Conservation (phyloP, 2,113 vertebrate genomes). For the Calyptomena viridis region DNA sequence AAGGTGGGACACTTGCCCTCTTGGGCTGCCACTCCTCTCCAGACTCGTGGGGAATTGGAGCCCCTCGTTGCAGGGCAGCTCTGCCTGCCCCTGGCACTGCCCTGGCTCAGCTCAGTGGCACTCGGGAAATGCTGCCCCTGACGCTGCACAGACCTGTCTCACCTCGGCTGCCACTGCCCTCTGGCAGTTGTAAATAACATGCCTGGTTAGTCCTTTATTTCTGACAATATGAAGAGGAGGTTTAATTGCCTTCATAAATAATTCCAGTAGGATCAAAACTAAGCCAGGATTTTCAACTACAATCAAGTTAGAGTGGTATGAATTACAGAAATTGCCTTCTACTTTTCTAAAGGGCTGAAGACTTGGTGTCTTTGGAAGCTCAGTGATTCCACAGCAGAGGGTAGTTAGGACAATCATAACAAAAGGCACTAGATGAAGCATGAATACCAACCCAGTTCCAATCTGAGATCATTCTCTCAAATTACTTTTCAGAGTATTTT, state of each 20-base stretch:
- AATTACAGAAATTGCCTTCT: not conserved
- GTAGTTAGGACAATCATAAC: not conserved
- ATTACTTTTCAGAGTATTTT: not conserved
- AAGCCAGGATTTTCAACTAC: not conserved
- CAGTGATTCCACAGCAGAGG: not conserved
- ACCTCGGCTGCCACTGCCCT: rapidly evolving
- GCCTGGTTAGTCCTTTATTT: not conserved
- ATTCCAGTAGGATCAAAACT: not conserved
- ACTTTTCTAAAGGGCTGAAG: not conserved
- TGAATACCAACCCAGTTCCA: not conserved
- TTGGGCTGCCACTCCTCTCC: not conserved
- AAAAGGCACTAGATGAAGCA: not conserved
- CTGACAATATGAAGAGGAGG: not conserved
- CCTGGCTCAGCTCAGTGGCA: not conserved
- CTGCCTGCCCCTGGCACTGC: rapidly evolving
- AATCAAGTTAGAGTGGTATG: not conserved
- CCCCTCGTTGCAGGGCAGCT: not conserved
- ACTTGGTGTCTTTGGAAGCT: not conserved
- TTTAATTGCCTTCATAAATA: not conserved
- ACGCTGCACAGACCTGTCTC: not conserved
- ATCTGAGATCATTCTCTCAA: not conserved
- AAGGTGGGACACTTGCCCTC: not conserved
- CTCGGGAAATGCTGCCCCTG: not conserved
- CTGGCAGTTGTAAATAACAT: not conserved
- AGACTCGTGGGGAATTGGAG: not conserved